phyloP scores from a whole-genome alignment of 2,797 vertebrate species.

The Pangasius mekongensis region DNA sequence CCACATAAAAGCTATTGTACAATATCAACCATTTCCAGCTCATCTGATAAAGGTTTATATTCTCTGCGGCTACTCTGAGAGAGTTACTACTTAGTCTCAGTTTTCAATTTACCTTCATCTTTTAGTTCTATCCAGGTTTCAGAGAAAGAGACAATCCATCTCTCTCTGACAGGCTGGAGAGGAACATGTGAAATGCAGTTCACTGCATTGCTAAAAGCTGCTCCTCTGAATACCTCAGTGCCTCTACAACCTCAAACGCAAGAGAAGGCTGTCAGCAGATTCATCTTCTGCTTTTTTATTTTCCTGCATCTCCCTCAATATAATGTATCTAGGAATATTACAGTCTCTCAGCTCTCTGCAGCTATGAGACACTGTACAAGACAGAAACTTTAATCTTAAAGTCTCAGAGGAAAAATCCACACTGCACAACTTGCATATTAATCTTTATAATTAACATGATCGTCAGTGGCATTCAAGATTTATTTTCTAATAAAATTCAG shows the following conservation, averaged over 20 bases:
- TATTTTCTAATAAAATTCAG: background rate
- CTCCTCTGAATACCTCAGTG: constrained; percentile 7
- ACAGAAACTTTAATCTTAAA: background rate
- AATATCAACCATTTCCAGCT: background rate
- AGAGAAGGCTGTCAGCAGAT: constrained; percentile 34
- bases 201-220: constrained; percentile 12
- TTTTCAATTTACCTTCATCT: constrained; percentile 25
- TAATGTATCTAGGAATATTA: constrained; percentile 17
- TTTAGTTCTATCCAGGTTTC: constrained; percentile 18
- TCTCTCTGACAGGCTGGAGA: constrained; percentile 37
- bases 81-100: constrained; percentile 8
- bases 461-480: background rate
- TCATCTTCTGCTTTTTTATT: constrained; percentile 23
- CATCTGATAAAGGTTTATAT: background rate
- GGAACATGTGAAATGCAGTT: constrained; percentile 9
- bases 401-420: background rate
- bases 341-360: constrained; percentile 13
- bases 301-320: constrained; percentile 9
- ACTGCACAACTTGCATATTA: background rate
- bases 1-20: constrained; percentile 10
- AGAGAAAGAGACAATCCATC: constrained; percentile 26
- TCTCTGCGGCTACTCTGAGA: background rate
- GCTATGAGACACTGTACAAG: background rate
- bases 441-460: background rate
- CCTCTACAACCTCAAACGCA: constrained; percentile 32